Evolutionary conservation across 2,113 vertebrate genomes (phyloP).

Genomic region (Stegostoma tigrinum): DNA sequence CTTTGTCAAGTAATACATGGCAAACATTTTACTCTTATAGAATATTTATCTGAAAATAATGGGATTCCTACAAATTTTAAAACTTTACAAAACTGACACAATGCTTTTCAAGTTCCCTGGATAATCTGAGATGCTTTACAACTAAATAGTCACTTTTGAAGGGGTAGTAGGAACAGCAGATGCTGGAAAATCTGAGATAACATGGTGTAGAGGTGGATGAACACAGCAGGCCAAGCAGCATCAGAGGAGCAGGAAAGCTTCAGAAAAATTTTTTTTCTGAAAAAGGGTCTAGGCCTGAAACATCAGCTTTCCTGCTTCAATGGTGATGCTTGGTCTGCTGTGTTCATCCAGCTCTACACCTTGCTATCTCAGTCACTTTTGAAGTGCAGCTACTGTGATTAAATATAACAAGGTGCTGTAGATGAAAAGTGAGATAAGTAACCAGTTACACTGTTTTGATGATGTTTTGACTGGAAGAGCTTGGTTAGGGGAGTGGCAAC

Average conservation of each 20-base stretch:
- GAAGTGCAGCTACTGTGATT: neutral
- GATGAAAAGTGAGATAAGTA: neutral
- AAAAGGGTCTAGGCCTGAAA: too few species aligned
- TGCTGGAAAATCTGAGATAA: too few species aligned
- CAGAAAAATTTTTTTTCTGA: too few species aligned
- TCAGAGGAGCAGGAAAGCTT: too few species aligned
- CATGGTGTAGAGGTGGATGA: too few species aligned
- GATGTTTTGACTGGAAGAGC: neutral
- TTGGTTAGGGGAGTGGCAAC: neutral
- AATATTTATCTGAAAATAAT: neutral
- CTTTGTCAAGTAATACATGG: neutral
- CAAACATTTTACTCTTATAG: neutral
- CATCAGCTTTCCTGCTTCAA: too few species aligned
- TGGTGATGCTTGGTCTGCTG: too few species aligned
- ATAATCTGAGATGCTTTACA: neutral
- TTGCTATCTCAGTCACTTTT: too few species aligned
- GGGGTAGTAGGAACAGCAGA: too few species aligned
- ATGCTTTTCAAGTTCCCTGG: neutral
- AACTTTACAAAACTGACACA: neutral
- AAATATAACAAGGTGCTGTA: neutral
- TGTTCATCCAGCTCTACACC: too few species aligned
- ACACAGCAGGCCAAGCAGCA: too few species aligned
- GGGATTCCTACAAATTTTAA: neutral
- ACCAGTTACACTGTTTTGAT: neutral
- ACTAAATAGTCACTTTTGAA: neutral